A percentile compares a stretch with the other conserved stretches of the same genome.
These are phyloP conservation scores for Cardinalis cardinalis DNA, from an alignment of 2,113 vertebrate genomes.

Conservation along the genomic window DNA sequence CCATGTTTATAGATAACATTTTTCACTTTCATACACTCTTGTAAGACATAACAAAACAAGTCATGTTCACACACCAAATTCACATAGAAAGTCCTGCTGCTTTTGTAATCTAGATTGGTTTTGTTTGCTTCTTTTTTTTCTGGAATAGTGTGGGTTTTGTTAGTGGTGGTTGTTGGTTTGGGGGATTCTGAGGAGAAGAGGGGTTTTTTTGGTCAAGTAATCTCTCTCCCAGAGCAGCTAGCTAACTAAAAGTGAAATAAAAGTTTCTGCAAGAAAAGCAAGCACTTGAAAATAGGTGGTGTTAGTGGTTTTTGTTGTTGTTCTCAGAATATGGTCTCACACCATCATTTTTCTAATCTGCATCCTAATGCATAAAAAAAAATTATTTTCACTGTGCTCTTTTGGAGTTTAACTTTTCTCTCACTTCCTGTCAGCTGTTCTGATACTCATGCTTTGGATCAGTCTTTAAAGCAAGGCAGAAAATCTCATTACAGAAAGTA, in stretches of 20 bases:
- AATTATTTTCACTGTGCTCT: neutral
- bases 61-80: neutral
- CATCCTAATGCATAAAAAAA: neutral
- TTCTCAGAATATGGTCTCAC: neutral
- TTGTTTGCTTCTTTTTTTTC: neutral
- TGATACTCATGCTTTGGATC: neutral
- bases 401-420: neutral
- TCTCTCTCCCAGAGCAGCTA: neutral
- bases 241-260: neutral
- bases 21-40: neutral
- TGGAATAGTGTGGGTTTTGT: neutral
- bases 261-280: neutral
- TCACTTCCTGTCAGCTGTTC: neutral
- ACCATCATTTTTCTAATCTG: neutral
- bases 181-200: fast-evolving
- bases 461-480: neutral
- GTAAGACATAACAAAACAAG: neutral
- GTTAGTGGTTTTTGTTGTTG: neutral
- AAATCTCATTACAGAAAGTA: neutral
- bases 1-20: neutral
- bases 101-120: neutral
- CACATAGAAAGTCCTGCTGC: neutral
- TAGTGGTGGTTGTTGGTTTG: neutral
- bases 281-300: neutral
- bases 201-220: neutral